Conservation (phyloP, 2,888 invertebrate species). For the Cenopis cana region DNA sequence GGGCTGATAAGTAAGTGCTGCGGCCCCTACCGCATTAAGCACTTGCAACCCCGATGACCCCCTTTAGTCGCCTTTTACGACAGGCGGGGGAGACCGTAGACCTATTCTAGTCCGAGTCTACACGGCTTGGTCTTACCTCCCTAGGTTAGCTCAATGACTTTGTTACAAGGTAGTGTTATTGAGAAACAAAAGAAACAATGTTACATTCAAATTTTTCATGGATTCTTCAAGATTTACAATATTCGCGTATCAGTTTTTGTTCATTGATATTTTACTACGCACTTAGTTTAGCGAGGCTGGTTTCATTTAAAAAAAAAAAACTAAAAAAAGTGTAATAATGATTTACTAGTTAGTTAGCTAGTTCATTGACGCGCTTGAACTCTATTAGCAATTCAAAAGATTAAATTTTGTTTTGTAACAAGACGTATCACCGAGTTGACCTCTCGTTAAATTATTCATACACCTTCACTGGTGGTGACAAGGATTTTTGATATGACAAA, state of each 20-base stretch:
- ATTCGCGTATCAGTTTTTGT: neutral
- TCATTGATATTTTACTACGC: constrained; percentile 1
- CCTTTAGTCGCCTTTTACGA: too few relatives aligned
- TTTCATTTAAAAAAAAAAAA: neutral
- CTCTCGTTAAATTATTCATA: constrained; percentile 37
- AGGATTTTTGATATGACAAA: constrained; percentile 34
- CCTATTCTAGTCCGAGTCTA: too few relatives aligned
- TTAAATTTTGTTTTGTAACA: constrained; percentile 33
- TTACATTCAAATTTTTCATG: neutral
- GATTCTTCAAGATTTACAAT: neutral
- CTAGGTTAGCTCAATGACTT: neutral
- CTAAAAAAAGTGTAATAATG: constrained; percentile 17
- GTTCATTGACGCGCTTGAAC: constrained; percentile 43
- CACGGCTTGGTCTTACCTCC: too few relatives aligned
- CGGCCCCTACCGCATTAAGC: too few relatives aligned
- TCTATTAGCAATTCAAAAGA: constrained; percentile 42
- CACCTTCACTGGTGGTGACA: constrained; percentile 34
- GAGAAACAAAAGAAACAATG: constrained; percentile 2
- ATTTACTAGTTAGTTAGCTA: constrained; percentile 13
- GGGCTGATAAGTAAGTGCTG: too few relatives aligned
- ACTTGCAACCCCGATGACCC: too few relatives aligned
- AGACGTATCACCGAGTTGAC: constrained; percentile 29
- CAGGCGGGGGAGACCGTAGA: too few relatives aligned
- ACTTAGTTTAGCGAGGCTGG: neutral
- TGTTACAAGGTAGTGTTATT: constrained; percentile 24